A percentile compares a stretch with the other conserved stretches of the same genome.
Conservation (phyloP, 2,888 invertebrate species). For the Aradus depressus region DNA sequence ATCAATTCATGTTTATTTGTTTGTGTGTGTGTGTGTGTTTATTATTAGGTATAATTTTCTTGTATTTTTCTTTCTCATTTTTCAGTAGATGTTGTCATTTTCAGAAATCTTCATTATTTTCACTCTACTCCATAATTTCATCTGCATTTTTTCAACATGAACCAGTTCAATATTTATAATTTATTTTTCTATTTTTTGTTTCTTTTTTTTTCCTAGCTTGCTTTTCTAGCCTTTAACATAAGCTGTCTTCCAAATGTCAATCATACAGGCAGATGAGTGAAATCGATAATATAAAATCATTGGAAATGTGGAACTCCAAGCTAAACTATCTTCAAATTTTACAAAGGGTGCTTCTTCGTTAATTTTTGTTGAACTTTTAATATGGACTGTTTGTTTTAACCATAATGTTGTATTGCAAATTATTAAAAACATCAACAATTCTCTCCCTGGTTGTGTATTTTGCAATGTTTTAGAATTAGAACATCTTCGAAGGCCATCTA, state of each 20-base stretch:
- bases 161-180: background rate
- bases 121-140: no score
- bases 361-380: constrained; percentile 43
- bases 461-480: constrained; percentile 52
- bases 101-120: no score
- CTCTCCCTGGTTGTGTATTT: constrained; percentile 58
- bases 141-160: background rate
- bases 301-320: constrained; percentile 62
- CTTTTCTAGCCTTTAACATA: constrained; percentile 41
- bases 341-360: constrained; percentile 48
- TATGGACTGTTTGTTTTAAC: constrained; percentile 61
- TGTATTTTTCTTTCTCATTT: no score
- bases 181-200: background rate
- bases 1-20: no score
- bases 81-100: no score
- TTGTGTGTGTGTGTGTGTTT: no score
- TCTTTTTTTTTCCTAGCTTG: background rate
- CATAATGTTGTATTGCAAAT: constrained; percentile 67
- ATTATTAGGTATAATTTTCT: no score
- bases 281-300: constrained; percentile 67
- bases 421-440: constrained; percentile 62
- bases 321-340: constrained; percentile 54
- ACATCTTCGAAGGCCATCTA: constrained; percentile 62
- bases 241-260: constrained; percentile 66
- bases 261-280: constrained; percentile 66